Conservation (phyloP, 1,140 invertebrate species). For the Oryzaephilus surinamensis region DNA sequence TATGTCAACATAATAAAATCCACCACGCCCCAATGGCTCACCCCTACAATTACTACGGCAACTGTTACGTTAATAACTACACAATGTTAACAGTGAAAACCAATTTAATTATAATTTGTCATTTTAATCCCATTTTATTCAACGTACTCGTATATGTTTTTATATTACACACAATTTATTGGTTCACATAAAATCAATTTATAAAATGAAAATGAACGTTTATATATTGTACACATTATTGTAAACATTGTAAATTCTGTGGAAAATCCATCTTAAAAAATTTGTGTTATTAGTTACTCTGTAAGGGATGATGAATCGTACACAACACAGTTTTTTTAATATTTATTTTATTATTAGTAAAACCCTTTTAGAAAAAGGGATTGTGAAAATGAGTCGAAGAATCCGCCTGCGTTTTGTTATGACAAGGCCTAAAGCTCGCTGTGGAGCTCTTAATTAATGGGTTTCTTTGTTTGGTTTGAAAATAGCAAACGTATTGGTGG, state of each 20-base stretch:
- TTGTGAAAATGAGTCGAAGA: conserved; percentile 14
- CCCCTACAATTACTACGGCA: conserved; percentile 18
- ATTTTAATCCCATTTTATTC: conserved; percentile 17
- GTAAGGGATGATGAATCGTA: no score
- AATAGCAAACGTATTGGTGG: conserved; percentile 24
- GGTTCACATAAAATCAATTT: no score
- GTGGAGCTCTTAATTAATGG: conserved; percentile 28
- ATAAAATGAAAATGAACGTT: no score
- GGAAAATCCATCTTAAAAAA: no score
- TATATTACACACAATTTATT: no score
- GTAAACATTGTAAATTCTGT: no score
- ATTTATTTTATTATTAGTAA: no score
- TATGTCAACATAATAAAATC: conserved; percentile 23
- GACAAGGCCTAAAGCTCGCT: conserved; percentile 21
- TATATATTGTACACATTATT: no score
- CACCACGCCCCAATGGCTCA: conserved; percentile 11
- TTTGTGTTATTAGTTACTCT: no score
- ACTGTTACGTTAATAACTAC: conserved; percentile 15
- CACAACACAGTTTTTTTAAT: no score
- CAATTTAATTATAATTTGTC: conserved; percentile 32
- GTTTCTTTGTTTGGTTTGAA: conserved; percentile 27
- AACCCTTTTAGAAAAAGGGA: no score
- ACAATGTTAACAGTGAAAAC: conserved; percentile 22
- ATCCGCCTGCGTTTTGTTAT: conserved; percentile 19
- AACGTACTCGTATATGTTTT: no score